Evolutionary conservation across 2,888 invertebrate genomes (phyloP).

Genomic region (Odontocerum albicorne): DNA sequence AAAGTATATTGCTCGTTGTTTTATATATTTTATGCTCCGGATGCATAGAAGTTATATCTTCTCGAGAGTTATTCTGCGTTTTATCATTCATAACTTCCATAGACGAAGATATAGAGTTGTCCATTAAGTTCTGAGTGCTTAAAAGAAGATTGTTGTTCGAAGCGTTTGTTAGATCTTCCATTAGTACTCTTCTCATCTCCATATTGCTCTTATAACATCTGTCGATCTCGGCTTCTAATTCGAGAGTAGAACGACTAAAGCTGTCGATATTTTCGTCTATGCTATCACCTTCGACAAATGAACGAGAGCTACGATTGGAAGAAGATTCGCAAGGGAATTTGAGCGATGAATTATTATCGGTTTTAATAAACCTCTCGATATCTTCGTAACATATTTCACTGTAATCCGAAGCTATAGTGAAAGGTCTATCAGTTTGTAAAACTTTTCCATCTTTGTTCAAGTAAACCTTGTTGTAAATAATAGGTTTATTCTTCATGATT

Average conservation of each 20-base stretch:
- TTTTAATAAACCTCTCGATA: slow-evolving; percentile 59
- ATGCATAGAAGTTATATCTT: slow-evolving; percentile 58
- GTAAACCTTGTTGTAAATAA: slow-evolving; percentile 54
- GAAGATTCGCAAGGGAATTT: slow-evolving; percentile 48
- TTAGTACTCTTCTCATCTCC: slow-evolving; percentile 47
- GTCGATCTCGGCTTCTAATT: slow-evolving; percentile 56
- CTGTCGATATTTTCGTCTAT: slow-evolving; percentile 46
- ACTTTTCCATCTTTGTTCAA: slow-evolving; percentile 63
- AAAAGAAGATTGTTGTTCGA: slow-evolving; percentile 45
- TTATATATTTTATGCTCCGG: slow-evolving; percentile 82
- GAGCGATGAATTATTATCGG: slow-evolving; percentile 48
- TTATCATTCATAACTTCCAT: slow-evolving; percentile 56
- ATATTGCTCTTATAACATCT: slow-evolving; percentile 56
- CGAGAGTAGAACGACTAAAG: slow-evolving; percentile 54
- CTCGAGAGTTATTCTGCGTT: slow-evolving; percentile 50
- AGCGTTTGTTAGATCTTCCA: slow-evolving; percentile 39
- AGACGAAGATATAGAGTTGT: slow-evolving; percentile 57
- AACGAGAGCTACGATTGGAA: slow-evolving; percentile 26
- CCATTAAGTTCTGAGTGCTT: slow-evolving; percentile 49
- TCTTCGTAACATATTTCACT: slow-evolving; percentile 69
- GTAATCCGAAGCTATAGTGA: slow-evolving; percentile 72
- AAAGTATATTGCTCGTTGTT: slow-evolving; percentile 58
- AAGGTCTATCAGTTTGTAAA: slow-evolving; percentile 65
- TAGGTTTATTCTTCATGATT: slow-evolving; percentile 52
- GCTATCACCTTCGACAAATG: slow-evolving; percentile 43